Evolutionary conservation across 2,113 vertebrate genomes (phyloP).

Genomic region (Passer domesticus): DNA sequence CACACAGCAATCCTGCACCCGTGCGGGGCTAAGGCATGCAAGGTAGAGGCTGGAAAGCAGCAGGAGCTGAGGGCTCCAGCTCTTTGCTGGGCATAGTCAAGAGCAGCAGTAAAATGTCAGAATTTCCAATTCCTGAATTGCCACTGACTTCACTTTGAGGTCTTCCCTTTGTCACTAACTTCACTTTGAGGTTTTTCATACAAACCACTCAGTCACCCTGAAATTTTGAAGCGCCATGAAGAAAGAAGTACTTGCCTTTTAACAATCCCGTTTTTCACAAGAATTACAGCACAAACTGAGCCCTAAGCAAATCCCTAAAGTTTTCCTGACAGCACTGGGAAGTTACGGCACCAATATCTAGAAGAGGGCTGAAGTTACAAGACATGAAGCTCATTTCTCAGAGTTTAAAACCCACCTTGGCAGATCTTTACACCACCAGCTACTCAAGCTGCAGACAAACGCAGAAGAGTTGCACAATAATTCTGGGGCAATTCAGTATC

Average conservation of each 20-base stretch:
- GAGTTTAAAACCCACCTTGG: background rate
- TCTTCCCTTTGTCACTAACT: background rate
- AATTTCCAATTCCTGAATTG: background rate
- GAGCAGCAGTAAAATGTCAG: background rate
- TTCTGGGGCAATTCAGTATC: background rate
- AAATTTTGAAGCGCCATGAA: background rate
- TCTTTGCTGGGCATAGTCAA: background rate
- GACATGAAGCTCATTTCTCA: background rate
- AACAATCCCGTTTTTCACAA: constrained; percentile 25
- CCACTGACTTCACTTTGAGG: background rate
- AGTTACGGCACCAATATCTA: background rate
- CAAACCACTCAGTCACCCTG: background rate
- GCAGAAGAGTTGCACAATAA: background rate
- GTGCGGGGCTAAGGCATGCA: rapidly evolving
- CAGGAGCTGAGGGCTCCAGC: background rate
- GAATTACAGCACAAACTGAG: background rate
- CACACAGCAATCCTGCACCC: background rate
- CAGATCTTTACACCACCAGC: background rate
- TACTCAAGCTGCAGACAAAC: background rate
- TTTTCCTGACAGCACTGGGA: background rate
- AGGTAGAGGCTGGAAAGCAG: background rate
- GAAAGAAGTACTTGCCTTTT: constrained; percentile 16
- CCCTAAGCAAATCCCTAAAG: background rate
- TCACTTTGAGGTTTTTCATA: background rate
- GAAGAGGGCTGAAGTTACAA: background rate